Conservation (phyloP, 2,113 vertebrate genomes). For the Pseudopodoces humilis region DNA sequence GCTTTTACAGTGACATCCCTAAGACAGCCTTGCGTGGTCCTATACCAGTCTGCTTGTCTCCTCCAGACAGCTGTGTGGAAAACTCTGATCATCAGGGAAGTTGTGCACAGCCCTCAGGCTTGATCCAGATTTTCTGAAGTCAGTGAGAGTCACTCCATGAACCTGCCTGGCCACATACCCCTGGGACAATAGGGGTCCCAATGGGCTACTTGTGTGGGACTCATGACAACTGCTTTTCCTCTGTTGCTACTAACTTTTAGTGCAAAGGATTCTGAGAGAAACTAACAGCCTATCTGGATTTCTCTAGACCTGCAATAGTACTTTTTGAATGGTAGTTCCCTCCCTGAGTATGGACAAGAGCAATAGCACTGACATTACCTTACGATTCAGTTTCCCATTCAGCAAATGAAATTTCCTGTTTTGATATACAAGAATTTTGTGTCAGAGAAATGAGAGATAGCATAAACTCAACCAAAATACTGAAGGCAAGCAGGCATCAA, state of each 20-base stretch:
- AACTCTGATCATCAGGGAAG: not conserved
- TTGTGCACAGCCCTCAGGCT: not conserved
- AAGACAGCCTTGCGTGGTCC: rapidly evolving
- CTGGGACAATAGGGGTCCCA: not conserved
- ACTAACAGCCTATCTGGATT: not conserved
- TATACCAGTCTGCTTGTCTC: not conserved
- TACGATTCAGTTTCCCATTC: not conserved
- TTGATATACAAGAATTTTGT: not conserved
- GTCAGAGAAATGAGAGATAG: not conserved
- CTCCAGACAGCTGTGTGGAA: not conserved
- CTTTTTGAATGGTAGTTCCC: not conserved
- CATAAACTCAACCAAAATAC: not conserved
- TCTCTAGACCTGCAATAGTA: not conserved
- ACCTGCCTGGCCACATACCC: not conserved
- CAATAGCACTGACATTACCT: not conserved
- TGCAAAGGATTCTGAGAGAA: not conserved
- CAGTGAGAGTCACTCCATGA: not conserved
- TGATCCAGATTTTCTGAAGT: not conserved
- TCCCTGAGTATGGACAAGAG: not conserved
- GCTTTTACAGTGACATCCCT: not conserved
- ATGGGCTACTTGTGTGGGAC: not conserved
- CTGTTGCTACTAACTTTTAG: not conserved
- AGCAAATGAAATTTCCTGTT: not conserved
- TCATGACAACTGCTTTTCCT: not conserved
- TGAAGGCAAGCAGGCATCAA: not conserved